Conservation (phyloP, 2,113 vertebrate genomes). For the Andinoacara biseriatus region DNA sequence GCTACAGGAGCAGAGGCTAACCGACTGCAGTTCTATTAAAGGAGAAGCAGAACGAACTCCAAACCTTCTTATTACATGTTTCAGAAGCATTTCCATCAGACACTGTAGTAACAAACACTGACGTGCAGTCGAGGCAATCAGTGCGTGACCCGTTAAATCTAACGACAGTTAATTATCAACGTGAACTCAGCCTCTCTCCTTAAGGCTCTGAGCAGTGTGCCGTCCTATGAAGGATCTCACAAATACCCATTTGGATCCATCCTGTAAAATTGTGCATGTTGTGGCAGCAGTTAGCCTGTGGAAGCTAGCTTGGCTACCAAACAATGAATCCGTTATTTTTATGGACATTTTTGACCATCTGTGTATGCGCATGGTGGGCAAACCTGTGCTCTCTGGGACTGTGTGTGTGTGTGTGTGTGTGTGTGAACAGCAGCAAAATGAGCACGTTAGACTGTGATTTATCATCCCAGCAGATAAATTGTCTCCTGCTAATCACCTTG, state of each 20-base stretch:
- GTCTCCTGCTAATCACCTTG: neutral
- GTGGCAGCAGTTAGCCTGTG: neutral
- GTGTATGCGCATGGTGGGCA: neutral
- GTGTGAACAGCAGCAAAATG: neutral
- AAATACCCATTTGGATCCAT: rapidly evolving
- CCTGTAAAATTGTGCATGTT: neutral
- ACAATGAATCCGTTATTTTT: neutral
- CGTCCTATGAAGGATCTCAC: neutral
- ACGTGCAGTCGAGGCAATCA: neutral
- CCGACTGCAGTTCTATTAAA: neutral
- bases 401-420: rapidly evolving
- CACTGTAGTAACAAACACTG: neutral
- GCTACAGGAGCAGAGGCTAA: neutral
- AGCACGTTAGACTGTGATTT: neutral
- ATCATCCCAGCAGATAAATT: neutral
- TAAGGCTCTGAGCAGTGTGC: neutral
- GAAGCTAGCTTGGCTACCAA: neutral
- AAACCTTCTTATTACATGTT: neutral
- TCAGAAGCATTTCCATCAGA: neutral
- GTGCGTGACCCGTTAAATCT: neutral
- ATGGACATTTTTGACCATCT: neutral
- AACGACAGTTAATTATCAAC: neutral
- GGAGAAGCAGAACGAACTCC: neutral
- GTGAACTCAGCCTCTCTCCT: neutral
- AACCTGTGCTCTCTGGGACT: neutral